A percentile compares a stretch with the other conserved stretches of the same genome.
Evolutionary conservation across 1,140 invertebrate species (phyloP).

Genomic region (Pristionchus pacificus): DNA sequence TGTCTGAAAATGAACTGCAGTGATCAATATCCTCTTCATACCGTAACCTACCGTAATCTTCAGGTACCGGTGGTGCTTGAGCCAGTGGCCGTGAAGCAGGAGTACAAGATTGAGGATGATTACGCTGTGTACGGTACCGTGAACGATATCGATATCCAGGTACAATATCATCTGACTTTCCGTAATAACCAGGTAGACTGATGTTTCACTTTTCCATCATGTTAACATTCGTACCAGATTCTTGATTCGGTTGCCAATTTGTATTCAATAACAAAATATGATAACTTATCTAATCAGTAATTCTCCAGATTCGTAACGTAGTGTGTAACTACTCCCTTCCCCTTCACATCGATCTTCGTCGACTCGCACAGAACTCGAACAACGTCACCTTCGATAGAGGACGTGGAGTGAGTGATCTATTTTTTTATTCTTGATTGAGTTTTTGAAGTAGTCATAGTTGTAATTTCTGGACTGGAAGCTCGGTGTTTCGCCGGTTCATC

Average conservation of each 20-base stretch:
- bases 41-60: too few relatives aligned
- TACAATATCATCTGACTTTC: too few relatives aligned
- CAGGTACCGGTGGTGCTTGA: too few relatives aligned
- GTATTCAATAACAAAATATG: too few relatives aligned
- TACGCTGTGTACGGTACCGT: neutral
- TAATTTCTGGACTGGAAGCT: too few relatives aligned
- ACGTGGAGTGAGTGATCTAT: constrained; percentile 80
- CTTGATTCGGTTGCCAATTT: too few relatives aligned
- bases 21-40: too few relatives aligned
- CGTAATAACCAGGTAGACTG: too few relatives aligned
- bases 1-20: neutral
- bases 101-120: neutral
- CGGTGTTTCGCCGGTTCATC: neutral
- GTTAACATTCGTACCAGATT: too few relatives aligned
- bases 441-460: constrained; percentile 1
- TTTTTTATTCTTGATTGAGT: neutral
- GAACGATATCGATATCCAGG: neutral
- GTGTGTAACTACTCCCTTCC: constrained; percentile 94
- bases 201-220: too few relatives aligned
- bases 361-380: constrained; percentile 82
- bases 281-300: too few relatives aligned
- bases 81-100: too few relatives aligned
- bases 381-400: constrained; percentile 93
- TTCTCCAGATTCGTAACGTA: constrained; percentile 96
- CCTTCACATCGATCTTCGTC: constrained; percentile 90